phyloP scores from a whole-genome alignment of 2,113 vertebrate genomes.

The Dermatemys mawii region DNA sequence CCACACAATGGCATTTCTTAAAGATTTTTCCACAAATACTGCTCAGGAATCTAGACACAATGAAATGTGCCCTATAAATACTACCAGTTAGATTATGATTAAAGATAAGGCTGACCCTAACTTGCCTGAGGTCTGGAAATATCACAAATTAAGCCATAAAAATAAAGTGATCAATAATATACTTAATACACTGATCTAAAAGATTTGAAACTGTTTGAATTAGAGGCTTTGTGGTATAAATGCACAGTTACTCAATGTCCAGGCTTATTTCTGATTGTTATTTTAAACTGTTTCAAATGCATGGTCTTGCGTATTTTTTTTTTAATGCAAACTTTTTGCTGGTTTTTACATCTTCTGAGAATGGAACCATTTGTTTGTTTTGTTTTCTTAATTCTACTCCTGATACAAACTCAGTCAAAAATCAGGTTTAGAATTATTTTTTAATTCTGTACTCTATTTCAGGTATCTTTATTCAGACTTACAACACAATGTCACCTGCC shows the following conservation, averaged over 20 bases:
- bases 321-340: not conserved
- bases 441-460: conserved; percentile 6
- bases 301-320: not conserved
- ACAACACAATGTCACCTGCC: not conserved
- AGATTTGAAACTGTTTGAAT: not conserved
- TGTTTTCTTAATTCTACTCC: conserved; percentile 15
- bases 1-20: not conserved
- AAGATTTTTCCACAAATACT: not conserved
- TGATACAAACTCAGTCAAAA: not conserved
- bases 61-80: not conserved
- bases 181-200: not conserved
- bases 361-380: not conserved
- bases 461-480: not conserved
- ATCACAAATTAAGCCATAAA: not conserved
- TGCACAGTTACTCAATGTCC: not conserved
- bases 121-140: not conserved
- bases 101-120: not conserved
- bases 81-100: not conserved
- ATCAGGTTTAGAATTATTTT: not conserved
- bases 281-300: not conserved
- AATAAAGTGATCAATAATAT: not conserved
- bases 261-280: not conserved
- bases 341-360: not conserved
- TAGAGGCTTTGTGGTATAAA: not conserved
- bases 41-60: not conserved